Evolutionary conservation across 2,888 invertebrate genomes (phyloP), one percentile per base, ranked within the genome.

Genomic region (Limnephilus marmoratus): DNA sequence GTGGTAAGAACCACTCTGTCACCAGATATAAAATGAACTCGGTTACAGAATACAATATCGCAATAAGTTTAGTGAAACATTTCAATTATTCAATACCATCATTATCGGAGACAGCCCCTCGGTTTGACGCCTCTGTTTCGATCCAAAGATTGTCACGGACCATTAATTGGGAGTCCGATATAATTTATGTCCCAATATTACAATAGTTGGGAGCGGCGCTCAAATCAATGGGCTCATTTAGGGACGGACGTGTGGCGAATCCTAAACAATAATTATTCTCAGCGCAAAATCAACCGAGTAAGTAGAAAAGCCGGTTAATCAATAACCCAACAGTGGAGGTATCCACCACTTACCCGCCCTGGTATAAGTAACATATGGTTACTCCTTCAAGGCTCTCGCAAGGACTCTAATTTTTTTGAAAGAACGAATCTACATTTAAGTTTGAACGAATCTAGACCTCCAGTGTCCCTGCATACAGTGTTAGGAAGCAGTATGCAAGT

Each of bases 91-190:
- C n/a, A 41, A 83, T 49, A 11, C 88, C 85, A n/a, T 68, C 68
- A 68, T 68, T 68, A 1, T 24, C 68, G 68, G 24, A 3, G 68
- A 68, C 83, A 89, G 53, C 24, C 87, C 83, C 31, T 31, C 41
- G 24, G 85, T 85, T 89, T 34, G 85, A 68, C n/a, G 37, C 90
- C 81, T 45, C 85, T 37, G 18, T 86, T 85, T 37, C 68, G 90
- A 86, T 81, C 90, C 31, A 89, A 91, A 91, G 91, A 92, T 92
- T 86, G 93, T 93, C 89, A 92, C 92, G 93, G 89, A 81, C 92
- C 93, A 92, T 93, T 92, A 92, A 92, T 90, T 90, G 92, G 92
- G 91, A 93, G 82, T 81, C 91, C 92, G 90, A 92, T 92, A 93
- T 93, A 93, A 93, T 93, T 93, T 90, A 93, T 92, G 92, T 82